Evolutionary conservation across 2,113 vertebrate genomes (phyloP).

Genomic region (Xiphophorus maculatus): DNA sequence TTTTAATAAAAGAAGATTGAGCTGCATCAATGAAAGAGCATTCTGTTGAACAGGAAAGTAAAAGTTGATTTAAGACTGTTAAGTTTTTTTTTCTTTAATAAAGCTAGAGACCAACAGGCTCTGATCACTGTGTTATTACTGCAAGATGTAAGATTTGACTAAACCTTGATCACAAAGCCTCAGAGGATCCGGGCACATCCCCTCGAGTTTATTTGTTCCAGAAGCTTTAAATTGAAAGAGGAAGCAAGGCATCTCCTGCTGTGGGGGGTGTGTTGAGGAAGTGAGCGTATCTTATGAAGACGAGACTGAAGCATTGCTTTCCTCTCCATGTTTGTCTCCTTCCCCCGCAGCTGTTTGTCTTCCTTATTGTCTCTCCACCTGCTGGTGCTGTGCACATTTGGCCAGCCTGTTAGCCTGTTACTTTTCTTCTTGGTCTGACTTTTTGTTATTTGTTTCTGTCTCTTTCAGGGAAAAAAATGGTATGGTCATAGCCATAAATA

Average conservation of each 20-base stretch:
- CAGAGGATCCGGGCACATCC: conserved; percentile 6
- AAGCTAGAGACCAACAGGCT: conserved; percentile 44
- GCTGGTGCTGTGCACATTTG: conserved; percentile 16
- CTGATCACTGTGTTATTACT: conserved; percentile 62
- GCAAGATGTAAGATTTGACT: conserved; percentile 39
- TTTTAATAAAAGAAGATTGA: conserved; percentile 37
- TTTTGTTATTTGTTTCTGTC: conserved; percentile 23
- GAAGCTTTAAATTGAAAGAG: conserved; percentile 45
- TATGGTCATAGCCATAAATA: conserved; percentile 72
- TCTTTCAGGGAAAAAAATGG: conserved; percentile 12
- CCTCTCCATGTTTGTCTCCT: conserved; percentile 37
- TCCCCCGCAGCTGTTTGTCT: conserved; percentile 51
- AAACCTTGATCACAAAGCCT: conserved; percentile 46
- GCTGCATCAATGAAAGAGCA: conserved; percentile 22
- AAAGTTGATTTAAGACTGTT: conserved; percentile 34
- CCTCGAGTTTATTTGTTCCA: conserved; percentile 42
- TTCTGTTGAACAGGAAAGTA: conserved; percentile 42
- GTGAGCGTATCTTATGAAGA: conserved; percentile 35
- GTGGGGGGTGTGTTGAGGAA: conserved; percentile 39
- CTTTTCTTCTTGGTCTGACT: conserved; percentile 7
- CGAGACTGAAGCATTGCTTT: conserved; percentile 28
- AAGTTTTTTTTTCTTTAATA: conserved; percentile 40
- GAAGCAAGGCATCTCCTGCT: conserved; percentile 33
- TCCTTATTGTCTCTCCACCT: conserved; percentile 44
- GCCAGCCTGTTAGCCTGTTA: conserved; percentile 50